Evolutionary conservation across 23 tunicate species (phyloP), one percentile per base, ranked within the genome.

Genomic region (Trididemnum nubilum): DNA sequence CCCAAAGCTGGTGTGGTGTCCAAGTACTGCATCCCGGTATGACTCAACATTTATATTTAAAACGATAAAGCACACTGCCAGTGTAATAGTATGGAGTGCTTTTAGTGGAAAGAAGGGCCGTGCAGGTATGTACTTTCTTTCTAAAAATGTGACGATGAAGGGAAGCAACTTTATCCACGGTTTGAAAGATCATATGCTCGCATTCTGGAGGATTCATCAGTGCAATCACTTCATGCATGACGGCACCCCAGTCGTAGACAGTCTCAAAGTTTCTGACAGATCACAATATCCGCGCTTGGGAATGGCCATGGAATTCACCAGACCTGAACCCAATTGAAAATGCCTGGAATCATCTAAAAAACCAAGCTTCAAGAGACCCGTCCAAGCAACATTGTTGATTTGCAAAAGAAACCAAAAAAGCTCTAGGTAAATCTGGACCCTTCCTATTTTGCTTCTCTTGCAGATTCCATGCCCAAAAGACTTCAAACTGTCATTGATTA

Each of bases 151-250:
- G 39, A 73, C 79, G 18, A 73, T 73, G 60, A 73, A 73, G 39
- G 59, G 79, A 73, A 73, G 60, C 60, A 73, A 73, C 39, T 37
- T 19, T 73, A 73, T 73, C 60, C 12, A 40, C 26, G 60, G 19
- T 73, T 73, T 40, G 26, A 73, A 73, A 73, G 79, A 73, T 12
- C 79, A 73, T 73, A 25, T 73, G 22, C 60, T 73, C 60, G 26
- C 60, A 73, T 73, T 38, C 60, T 73, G 79, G 79, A 73, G 79
- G 79, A 73, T 73, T 37, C 60, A 73, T 73, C 79, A 73, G 60
- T 73, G 79, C 25, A 60, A 73, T 26, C 29, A 73, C 21, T 73
- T 73, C 60, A 73, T 73, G 60, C 79, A 39, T 37, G 60, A 73
- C 39, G 30, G 60, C 21, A 60, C 79, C 59, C 25, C 38, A 73